Conservation (phyloP, 92 coral and sea anemone species). For the Galaxea fascicularis region DNA sequence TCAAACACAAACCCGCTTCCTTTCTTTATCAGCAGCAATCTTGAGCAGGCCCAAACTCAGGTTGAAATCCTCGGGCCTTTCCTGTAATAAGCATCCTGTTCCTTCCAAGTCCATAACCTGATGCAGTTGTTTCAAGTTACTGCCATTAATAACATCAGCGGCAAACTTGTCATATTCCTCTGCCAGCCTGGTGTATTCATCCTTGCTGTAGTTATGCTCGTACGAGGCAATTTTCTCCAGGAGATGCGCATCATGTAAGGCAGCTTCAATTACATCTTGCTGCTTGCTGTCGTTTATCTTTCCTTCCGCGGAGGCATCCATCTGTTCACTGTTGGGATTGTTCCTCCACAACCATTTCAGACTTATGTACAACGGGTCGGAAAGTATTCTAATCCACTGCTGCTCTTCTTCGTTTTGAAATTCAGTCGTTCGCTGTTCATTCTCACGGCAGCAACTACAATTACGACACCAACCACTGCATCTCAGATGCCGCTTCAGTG, state of each 20-base stretch:
- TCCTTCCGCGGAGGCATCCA: background rate
- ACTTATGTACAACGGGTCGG: conserved; percentile 20
- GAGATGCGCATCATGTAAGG: conserved; percentile 5
- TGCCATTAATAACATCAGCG: background rate
- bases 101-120: conserved; percentile 17
- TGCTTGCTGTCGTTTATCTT: background rate
- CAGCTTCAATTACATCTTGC: conserved; percentile 3
- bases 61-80: background rate
- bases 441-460: background rate
- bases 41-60: conserved; percentile 23
- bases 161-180: conserved; percentile 15
- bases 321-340: background rate
- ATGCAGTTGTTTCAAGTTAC: background rate
- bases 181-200: background rate
- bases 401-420: conserved; percentile 3
- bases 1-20: conserved; percentile 18
- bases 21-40: conserved; percentile 20
- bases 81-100: background rate
- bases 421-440: background rate
- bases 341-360: conserved; percentile 21
- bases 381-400: conserved; percentile 34
- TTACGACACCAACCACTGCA: background rate
- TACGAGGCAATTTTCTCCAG: conserved; percentile 11
- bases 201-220: conserved; percentile 8
- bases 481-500: background rate